A percentile compares a stretch with the other conserved stretches of the same genome.
Evolutionary conservation across 2,888 invertebrate genomes (phyloP).

Genomic region (Noctua fimbriata): DNA sequence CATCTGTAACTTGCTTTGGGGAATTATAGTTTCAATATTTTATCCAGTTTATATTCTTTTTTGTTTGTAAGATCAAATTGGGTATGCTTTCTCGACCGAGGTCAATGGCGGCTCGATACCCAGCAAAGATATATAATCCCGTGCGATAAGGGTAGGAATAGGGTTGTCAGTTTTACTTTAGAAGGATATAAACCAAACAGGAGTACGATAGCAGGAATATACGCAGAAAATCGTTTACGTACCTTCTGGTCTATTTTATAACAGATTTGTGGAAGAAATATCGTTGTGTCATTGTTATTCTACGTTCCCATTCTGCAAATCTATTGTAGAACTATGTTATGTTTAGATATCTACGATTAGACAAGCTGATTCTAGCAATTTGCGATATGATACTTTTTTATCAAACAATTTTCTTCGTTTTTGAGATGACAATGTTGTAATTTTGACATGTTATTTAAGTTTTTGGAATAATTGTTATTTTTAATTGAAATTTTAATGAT

Average conservation of each 20-base stretch:
- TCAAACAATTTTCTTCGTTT: too few relatives aligned
- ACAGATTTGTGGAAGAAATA: conserved; percentile 49
- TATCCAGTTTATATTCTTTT: conserved; percentile 52
- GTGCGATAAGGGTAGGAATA: conserved; percentile 59
- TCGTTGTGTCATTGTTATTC: conserved; percentile 43
- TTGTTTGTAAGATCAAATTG: conserved; percentile 59
- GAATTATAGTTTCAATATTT: conserved; percentile 70
- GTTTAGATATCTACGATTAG: background rate
- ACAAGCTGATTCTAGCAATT: background rate
- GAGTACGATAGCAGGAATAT: conserved; percentile 32
- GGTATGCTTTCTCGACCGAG: conserved; percentile 53
- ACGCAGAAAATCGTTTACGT: conserved; percentile 46
- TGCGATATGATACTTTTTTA: background rate
- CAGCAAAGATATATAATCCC: conserved; percentile 58
- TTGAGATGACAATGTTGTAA: too few relatives aligned
- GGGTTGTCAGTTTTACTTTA: conserved; percentile 61
- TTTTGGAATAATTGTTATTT: too few relatives aligned
- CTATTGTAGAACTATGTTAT: background rate
- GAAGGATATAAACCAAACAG: conserved; percentile 60
- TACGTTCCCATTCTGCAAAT: background rate
- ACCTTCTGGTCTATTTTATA: conserved; percentile 28
- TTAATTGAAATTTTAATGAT: too few relatives aligned
- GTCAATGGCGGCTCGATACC: conserved; percentile 56
- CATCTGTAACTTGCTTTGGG: conserved; percentile 60
- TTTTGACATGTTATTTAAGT: too few relatives aligned